Evolutionary conservation across 2,113 vertebrate genomes (phyloP), one percentile per base, ranked within the genome.

Genomic region (Hyla sarda): DNA sequence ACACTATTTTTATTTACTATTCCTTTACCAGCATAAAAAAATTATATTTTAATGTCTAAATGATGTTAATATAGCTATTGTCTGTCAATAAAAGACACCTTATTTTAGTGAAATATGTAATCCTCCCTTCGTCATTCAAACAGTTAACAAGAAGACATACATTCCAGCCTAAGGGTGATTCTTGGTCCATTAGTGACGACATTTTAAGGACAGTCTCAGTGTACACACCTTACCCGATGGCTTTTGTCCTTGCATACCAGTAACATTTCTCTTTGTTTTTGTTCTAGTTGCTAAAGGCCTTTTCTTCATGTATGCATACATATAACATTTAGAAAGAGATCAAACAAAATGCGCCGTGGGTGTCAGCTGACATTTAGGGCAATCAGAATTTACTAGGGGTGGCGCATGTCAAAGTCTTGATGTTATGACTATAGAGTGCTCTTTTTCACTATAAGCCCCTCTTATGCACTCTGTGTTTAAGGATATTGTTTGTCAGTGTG

Each of bases 221-320:
- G 25, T 8, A 77, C 74, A 77, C 74, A 54, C 74, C 74, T 77
- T 54, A 77, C n/a, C 74, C 19, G 25, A 32, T 77, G 50, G 74
- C 28, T 77, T 52, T 77, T 77, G 25, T 74, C 37, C 21, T 54
- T 77, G 48, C 25, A 77, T 77, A 23, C 34, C 67, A 71, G 67
- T 23, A 41, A 23, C 32, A 71, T 71, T 41, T 37, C 41, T 71
- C 19, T 41, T 23, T 23, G 30, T 10, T 71, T 21, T 71, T 41
- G 19, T 77, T 77, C 14, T 54, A 30, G 25, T 47, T 77, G 74
- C 25, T 52, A 16, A 10, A 32, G 74, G 74, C 6, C 7, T 77
- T 17, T 32, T 32, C 25, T 32, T 28, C 16, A 76, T 30, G 14
- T 30, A 30, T 50, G 2, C 4, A 17, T 48, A 76, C 11, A 71